These are phyloP conservation scores for Hemiprocne comata DNA, from an alignment of 2,113 vertebrate genomes.

Conservation along the genomic window DNA sequence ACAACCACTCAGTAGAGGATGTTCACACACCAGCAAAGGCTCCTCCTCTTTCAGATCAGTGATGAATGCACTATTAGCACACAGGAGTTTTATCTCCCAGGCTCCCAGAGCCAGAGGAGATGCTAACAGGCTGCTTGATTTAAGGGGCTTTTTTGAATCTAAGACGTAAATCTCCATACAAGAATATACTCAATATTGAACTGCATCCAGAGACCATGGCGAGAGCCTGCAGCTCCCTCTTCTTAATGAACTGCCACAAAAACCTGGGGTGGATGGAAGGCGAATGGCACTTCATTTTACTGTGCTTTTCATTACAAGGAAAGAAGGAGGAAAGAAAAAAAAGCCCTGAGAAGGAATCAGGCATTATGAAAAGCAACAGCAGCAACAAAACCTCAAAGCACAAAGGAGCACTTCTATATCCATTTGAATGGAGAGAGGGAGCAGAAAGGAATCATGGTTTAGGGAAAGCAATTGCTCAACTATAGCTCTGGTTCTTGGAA, in stretches of 20 bases:
- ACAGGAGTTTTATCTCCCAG: slow-evolving; percentile 48
- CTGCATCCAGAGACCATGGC: slow-evolving; percentile 18
- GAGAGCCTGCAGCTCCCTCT: slow-evolving; percentile 24
- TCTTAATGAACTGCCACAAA: slow-evolving; percentile 61
- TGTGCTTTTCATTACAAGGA: neutral
- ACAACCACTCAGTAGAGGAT: neutral
- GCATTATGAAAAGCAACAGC: slow-evolving; percentile 17
- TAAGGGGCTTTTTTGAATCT: slow-evolving; percentile 54
- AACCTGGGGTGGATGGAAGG: slow-evolving; percentile 16
- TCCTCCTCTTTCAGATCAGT: slow-evolving; percentile 4
- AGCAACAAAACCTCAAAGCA: slow-evolving; percentile 46
- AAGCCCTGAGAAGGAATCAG: neutral
- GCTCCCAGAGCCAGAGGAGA: slow-evolving; percentile 39
- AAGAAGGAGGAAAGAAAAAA: neutral
- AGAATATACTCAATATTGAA: slow-evolving; percentile 55
- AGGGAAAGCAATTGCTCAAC: slow-evolving; percentile 40
- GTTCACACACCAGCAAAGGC: neutral
- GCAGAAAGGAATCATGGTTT: neutral
- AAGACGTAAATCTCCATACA: slow-evolving; percentile 58
- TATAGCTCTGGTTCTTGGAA: slow-evolving; percentile 25
- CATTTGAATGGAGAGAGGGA: neutral
- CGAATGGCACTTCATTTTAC: slow-evolving; percentile 18
- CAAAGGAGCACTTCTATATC: slow-evolving; percentile 27
- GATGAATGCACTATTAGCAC: slow-evolving; percentile 50
- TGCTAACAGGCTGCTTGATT: slow-evolving; percentile 65